A percentile compares a stretch with the other conserved stretches of the same genome.
Conservation (phyloP, 1,140 invertebrate species). For the Globodera rostochiensis region DNA sequence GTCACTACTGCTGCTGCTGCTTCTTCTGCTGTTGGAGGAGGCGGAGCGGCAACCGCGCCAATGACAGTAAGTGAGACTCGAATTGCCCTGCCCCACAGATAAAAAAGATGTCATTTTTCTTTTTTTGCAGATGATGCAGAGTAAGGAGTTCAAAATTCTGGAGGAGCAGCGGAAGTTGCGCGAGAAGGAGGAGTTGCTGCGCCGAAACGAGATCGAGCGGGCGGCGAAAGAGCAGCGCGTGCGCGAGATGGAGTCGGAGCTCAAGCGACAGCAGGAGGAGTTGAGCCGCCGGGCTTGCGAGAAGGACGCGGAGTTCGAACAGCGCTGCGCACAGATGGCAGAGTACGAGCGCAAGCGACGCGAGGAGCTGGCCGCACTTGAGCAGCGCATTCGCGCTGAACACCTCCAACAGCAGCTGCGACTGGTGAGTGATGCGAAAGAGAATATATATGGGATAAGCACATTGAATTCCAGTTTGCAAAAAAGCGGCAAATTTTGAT, state of each 20-base stretch:
- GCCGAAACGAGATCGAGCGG: constrained; percentile 43
- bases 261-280: constrained; percentile 43
- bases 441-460: not conserved
- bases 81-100: not conserved
- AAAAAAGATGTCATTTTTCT: not conserved
- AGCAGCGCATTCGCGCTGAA: constrained; percentile 32
- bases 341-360: constrained; percentile 44
- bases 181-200: constrained; percentile 45
- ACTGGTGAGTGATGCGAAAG: constrained; percentile 8
- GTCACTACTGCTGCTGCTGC: not conserved
- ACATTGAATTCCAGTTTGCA: no score
- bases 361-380: constrained; percentile 41
- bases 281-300: constrained; percentile 31
- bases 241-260: constrained; percentile 47
- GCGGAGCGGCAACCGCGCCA: not conserved
- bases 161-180: constrained; percentile 47
- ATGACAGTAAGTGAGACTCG: no score
- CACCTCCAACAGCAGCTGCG: constrained; percentile 26
- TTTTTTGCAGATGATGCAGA: constrained; percentile 26
- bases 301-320: constrained; percentile 49
- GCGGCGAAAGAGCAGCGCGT: constrained; percentile 38
- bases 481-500: no score
- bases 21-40: not conserved
- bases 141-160: constrained; percentile 34
- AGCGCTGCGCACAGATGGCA: constrained; percentile 32